Base-by-base conservation (phyloP, 30 jellyfish, hydroid and myxozoan species). In the Chironex yamaguchii region DNA sequence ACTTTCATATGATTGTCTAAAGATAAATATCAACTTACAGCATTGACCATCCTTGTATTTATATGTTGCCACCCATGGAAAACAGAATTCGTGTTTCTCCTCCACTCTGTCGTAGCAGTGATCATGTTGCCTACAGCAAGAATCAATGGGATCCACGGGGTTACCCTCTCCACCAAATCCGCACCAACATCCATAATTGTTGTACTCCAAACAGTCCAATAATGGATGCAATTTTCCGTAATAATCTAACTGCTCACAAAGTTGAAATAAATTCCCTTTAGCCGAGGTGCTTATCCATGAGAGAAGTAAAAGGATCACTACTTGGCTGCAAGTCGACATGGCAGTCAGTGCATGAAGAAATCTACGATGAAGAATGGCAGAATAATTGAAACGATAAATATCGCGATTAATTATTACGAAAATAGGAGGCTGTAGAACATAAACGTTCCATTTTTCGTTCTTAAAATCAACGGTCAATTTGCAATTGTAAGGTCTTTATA, bases 161-260 rank as follows among this genome's bases (percentile, higher is more conserved):
- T 30, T 67, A 27, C 99, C 99, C 85, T 92, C 42, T 0, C 99
- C 99, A 28, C 99, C 99, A 2, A 96, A 97, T 4, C 99, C 99
- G 62, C 99, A 94, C 90, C 77, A 94, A 79, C 99, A 94, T 23
- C 99, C 99, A 42, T 94, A 94, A 20, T 88, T 96, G 29, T 91
- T 97, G 73, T 89, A 94, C 28, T 71, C 86, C 42, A 94, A 64
- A 48, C 99, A 94, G 17, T 94, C 90, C 20, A 90, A 48, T 54
- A 86, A 73, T 77, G 82, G 67, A 12, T 79, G 28, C 49, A 80
- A 81, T 36, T 62, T 76, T 49, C 72, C 67, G 88, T 68, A 93
- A 50, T 63, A 71, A 54, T 93, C 98, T 30, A 93, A 68, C 48
- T 71, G 98, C 30, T 87, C 93, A 50, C 98, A 93, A 1, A 93